phyloP scores from a whole-genome alignment of 2,797 vertebrate species.

The Sebastiscus albofasciatus region DNA sequence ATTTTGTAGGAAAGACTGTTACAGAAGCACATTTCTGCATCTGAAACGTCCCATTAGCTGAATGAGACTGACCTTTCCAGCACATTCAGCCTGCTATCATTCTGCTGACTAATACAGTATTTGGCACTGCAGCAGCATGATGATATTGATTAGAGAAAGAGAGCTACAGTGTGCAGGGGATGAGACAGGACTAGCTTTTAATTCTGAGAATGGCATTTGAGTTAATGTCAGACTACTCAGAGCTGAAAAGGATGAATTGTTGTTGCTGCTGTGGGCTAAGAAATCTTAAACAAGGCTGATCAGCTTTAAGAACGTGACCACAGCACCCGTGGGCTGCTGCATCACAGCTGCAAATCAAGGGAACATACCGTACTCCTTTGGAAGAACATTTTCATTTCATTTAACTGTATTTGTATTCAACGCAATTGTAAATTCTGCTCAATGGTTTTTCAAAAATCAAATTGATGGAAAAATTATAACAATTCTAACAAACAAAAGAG shows the following conservation, averaged over 20 bases:
- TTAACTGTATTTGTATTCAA: background rate
- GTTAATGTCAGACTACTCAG: conserved; percentile 44
- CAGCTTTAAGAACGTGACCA: conserved; percentile 10
- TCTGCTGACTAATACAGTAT: conserved; percentile 75
- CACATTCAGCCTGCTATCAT: conserved; percentile 58
- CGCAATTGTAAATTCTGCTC: background rate
- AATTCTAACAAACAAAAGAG: background rate
- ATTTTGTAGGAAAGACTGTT: conserved; percentile 22
- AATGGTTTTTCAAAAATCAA: background rate
- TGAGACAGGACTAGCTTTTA: conserved; percentile 33
- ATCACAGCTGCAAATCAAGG: background rate
- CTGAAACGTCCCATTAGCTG: conserved; percentile 60
- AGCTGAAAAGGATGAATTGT: conserved; percentile 41
- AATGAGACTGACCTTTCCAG: conserved; percentile 71
- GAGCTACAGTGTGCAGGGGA: conserved; percentile 42
- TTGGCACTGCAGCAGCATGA: conserved; percentile 60
- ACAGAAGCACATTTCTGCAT: conserved; percentile 47
- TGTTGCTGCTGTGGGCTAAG: conserved; percentile 19
- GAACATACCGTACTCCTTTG: background rate
- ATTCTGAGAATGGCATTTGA: conserved; percentile 38
- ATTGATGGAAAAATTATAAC: background rate
- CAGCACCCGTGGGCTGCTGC: background rate
- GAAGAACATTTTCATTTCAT: background rate
- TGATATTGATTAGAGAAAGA: conserved; percentile 72
- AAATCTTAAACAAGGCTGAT: conserved; percentile 24